Percentiles rank a stretch among this genome's conserved stretches.
These are phyloP conservation scores for Busseola fusca DNA, from an alignment of 2,888 invertebrate genomes.

Conservation along the genomic window DNA sequence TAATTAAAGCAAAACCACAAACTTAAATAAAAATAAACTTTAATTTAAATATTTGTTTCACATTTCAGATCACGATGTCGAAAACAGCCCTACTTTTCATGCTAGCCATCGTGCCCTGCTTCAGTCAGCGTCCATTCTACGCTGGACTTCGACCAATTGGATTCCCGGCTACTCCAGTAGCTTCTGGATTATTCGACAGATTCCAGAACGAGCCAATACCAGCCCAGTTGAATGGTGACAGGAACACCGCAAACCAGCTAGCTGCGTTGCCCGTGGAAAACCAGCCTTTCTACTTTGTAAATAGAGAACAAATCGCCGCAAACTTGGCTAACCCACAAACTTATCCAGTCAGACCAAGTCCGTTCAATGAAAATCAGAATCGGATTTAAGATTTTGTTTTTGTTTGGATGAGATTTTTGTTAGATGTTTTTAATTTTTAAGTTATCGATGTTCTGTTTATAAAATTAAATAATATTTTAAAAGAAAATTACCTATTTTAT, in stretches of 20 bases:
- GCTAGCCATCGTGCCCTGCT: slow-evolving; percentile 49
- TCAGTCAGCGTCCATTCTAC: slow-evolving; percentile 88
- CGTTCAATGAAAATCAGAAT: slow-evolving; percentile 48
- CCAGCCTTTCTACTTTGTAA: slow-evolving; percentile 56
- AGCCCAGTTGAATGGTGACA: slow-evolving; percentile 55
- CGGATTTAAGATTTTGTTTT: slow-evolving; percentile 12
- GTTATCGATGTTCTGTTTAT: slow-evolving; percentile 19
- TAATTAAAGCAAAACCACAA: too few species aligned
- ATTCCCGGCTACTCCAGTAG: slow-evolving; percentile 28
- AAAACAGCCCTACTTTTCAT: slow-evolving; percentile 36
- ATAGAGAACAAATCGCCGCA: slow-evolving; percentile 67
- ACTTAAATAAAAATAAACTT: not conserved
- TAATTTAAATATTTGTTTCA: not conserved
- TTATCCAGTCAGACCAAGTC: slow-evolving; percentile 54
- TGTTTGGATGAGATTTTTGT: not conserved
- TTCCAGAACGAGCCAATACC: slow-evolving; percentile 43
- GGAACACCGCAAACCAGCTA: slow-evolving; percentile 67
- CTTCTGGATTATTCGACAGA: slow-evolving; percentile 31
- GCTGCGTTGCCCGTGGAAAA: slow-evolving; percentile 59
- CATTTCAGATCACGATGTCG: slow-evolving; percentile 53
- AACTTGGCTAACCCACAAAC: slow-evolving; percentile 51
- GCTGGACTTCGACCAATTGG: slow-evolving; percentile 72
- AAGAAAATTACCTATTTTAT: not conserved
- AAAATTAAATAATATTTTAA: not conserved
- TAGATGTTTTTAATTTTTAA: not conserved